Percentiles rank a stretch among this genome's conserved stretches.
Evolutionary conservation across 2,113 vertebrate genomes (phyloP).

Genomic region (Hiodon alosoides): DNA sequence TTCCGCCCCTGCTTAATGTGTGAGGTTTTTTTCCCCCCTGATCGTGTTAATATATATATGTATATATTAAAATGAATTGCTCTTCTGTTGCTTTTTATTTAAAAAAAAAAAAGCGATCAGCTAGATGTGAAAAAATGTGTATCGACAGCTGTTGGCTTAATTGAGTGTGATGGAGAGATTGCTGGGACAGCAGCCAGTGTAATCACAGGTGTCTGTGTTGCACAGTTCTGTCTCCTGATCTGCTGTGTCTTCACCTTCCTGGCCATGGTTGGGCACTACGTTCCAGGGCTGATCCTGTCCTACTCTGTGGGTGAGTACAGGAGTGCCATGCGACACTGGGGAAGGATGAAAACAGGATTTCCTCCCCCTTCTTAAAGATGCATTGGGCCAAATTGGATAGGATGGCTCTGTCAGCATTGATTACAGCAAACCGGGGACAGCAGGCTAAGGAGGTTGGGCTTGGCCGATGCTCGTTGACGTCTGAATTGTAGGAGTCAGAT

Average conservation of each 20-base stretch:
- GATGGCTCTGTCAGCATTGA: constrained; percentile 33
- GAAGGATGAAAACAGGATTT: neutral
- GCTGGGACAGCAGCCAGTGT: no score
- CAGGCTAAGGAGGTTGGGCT: neutral
- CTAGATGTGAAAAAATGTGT: neutral
- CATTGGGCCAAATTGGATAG: constrained; percentile 16
- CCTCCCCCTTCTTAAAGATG: constrained; percentile 34
- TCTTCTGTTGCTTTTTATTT: neutral
- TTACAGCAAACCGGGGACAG: constrained; percentile 38
- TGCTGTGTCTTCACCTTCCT: constrained; percentile 78
- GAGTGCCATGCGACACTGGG: no score
- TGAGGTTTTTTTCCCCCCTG: no score
- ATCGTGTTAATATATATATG: neutral
- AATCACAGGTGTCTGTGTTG: constrained; percentile 6
- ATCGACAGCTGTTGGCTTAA: neutral
- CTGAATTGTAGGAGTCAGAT: neutral
- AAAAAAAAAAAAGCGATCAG: no score
- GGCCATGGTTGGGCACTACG: constrained; percentile 76
- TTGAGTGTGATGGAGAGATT: no score
- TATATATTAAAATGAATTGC: no score
- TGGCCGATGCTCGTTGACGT: neutral
- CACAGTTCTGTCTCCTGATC: constrained; percentile 85
- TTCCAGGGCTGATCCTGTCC: constrained; percentile 84
- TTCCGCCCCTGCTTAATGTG: no score
- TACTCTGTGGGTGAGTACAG: constrained; percentile 81